Base-by-base conservation (phyloP, 2,113 vertebrate genomes). In the Caretta caretta region DNA sequence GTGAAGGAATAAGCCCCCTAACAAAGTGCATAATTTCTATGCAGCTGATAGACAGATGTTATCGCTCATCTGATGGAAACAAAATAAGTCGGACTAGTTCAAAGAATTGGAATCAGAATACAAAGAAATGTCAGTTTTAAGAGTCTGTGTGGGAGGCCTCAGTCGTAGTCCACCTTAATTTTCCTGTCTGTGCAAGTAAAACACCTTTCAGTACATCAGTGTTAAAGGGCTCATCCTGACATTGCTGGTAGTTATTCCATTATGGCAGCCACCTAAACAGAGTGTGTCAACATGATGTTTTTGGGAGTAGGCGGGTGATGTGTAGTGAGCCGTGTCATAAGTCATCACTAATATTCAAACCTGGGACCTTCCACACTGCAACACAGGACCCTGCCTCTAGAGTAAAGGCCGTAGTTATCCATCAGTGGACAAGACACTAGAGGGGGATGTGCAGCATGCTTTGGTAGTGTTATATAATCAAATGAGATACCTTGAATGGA, bases 121-220 rank as follows among this genome's bases (percentile, higher is more conserved):
- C 8, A 42, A 59, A 86, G 76, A 79, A 62, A 85, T 46, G n/a
- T 2, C 4, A 53, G 75, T 59, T 75, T 84, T 84, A 94, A 57
- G 69, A 95, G 48, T 54, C 62, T 8, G 11, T 31, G 12, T 48
- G 62, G 53, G 88, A 84, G 27, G 81, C 24, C 22, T 88, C 2
- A 0, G 48, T 90, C 87, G 42, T 90, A 62, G 81, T 76, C 49
- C 59, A 29, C 59, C 46, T n/a, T 94, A 87, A 94, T 97, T 95
- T 69, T 90, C 90, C 57, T 93, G 86, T 91, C 20, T 90, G 20
- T 31, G 48, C 8, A 16, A 94, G 49, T 86, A n/a, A 83, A 85
- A 94, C 89, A 5, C 59, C 59, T 92, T 93, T 94, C 92, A 85
- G 12, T 91, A 49, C 90, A 94, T 96, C 89, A 81, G 16, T 87